phyloP scores from a whole-genome alignment of 92 coral and sea anemone species.

The Zoanthus solanderi region DNA sequence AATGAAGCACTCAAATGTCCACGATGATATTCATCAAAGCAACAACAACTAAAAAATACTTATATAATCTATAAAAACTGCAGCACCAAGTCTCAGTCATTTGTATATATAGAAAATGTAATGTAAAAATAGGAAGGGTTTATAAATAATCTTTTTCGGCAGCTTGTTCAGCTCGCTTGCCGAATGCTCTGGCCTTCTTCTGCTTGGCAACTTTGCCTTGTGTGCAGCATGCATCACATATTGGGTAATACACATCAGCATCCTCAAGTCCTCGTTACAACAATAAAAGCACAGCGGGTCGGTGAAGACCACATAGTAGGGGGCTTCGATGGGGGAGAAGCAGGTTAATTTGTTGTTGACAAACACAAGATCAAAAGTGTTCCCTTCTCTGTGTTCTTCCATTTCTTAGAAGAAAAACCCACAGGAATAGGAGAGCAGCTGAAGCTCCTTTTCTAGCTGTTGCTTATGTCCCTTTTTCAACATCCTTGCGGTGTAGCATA shows the following conservation, averaged over 20 bases:
- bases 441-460: constrained; percentile 46
- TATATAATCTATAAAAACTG: no score
- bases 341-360: constrained; percentile 28
- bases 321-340: constrained; percentile 23
- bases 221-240: constrained; percentile 10
- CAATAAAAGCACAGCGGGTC: constrained; percentile 21
- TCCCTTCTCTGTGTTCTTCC: constrained; percentile 19
- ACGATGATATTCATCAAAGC: no score
- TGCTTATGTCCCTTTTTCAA: constrained; percentile 18
- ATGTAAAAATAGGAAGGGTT: constrained; percentile 4
- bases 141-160: constrained; percentile 16
- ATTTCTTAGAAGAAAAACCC: constrained; percentile 37
- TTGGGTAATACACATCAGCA: background rate
- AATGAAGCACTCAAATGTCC: no score
- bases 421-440: constrained; percentile 21
- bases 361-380: constrained; percentile 20
- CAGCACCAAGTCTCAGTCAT: background rate
- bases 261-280: constrained; percentile 18
- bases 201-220: constrained; percentile 38
- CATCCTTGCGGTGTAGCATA: constrained; percentile 41
- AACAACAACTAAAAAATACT: no score
- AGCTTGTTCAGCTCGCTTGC: constrained; percentile 22
- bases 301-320: constrained; percentile 33
- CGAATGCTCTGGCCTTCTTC: constrained; percentile 16
- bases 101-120: constrained; percentile 6